Base-by-base conservation (phyloP, 2,113 vertebrate species). In the Anguilla rostrata region DNA sequence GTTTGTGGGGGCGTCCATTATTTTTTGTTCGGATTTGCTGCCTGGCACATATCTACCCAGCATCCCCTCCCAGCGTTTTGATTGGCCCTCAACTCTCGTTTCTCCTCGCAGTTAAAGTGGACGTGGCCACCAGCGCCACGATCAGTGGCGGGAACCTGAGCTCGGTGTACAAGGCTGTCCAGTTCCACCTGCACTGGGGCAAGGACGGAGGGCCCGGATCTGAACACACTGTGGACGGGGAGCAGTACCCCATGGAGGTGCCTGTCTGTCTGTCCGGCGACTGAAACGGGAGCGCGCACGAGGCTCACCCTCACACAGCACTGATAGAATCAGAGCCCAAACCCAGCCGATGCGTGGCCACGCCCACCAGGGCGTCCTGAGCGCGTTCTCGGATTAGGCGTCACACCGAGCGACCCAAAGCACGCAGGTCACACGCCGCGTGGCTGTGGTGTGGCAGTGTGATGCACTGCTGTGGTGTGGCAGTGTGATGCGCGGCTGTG, bases 121-220 rank as follows among this genome's bases (percentile, higher is more conserved):
- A 1, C 1, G 87, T 98, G 40, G 79, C 49, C 0, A 1, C 84
- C 0, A 0, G 5, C 1, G 71, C 89, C 39, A 93, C 49, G 53
- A 79, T 99, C 0, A 75, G 90, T 4, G 94, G 90, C 0, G 98
- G 97, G 89, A 92, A 93, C 0, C 94, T 99, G 90, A 0, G 0
- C 0, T 20, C 66, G 0, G 87, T 0, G n/a, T 99, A 98, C 94
- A 96, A 92, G 85, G 97, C 96, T 0, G 85, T 93, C 0, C 96
- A 98, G 94, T 95, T 99, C 84, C 98, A 99, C 84, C 93, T 98
- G 39, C 98, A 99, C 93, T 99, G 98, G 98, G 98, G 98, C 26
- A 7, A 0, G 0, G 0, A 43, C 0, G 81, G 34, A 0, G 46
- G 87, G 0, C 80, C 26, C 0, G 94, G 91, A 0, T 98, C 98